Conservation (phyloP, 2,113 vertebrate genomes). For the Heterotis niloticus region DNA sequence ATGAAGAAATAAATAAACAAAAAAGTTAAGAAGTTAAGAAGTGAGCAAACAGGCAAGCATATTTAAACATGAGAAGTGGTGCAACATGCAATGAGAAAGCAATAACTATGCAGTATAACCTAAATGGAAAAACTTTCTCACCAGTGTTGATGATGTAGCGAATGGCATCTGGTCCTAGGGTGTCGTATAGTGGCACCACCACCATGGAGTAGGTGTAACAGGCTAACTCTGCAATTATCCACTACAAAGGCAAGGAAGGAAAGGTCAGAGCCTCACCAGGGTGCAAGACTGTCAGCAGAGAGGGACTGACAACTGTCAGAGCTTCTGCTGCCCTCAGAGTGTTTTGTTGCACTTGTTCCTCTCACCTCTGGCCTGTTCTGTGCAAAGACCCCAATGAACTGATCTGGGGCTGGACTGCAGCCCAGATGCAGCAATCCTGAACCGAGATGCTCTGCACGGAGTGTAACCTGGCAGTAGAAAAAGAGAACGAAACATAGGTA, state of each 20-base stretch:
- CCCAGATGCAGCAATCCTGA: constrained; percentile 88
- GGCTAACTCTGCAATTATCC: constrained; percentile 94
- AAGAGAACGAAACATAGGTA: not conserved
- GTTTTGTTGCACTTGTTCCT: not conserved
- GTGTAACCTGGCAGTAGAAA: constrained; percentile 68
- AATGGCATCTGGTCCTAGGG: constrained; percentile 88
- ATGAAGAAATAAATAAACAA: no score
- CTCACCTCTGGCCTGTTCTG: constrained; percentile 95
- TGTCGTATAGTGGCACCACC: constrained; percentile 93
- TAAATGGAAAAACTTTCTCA: constrained; percentile 46
- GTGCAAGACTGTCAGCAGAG: not conserved
- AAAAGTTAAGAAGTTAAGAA: no score
- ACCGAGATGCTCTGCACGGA: constrained; percentile 85
- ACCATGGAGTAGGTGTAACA: constrained; percentile 99
- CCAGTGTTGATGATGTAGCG: constrained; percentile 92
- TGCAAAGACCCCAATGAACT: constrained; percentile 95
- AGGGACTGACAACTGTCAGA: not conserved
- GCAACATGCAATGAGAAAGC: no score
- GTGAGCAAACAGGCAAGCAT: not conserved
- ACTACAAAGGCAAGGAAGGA: constrained; percentile 63
- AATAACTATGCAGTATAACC: not conserved
- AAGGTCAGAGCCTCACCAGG: constrained; percentile 7
- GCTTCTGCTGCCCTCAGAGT: not conserved
- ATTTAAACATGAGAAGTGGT: not conserved
- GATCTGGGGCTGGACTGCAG: constrained; percentile 74